Percentiles rank a stretch among this genome's conserved stretches.
Evolutionary conservation across 2,113 vertebrate genomes (phyloP).

Genomic region (Percopsis transmontana): DNA sequence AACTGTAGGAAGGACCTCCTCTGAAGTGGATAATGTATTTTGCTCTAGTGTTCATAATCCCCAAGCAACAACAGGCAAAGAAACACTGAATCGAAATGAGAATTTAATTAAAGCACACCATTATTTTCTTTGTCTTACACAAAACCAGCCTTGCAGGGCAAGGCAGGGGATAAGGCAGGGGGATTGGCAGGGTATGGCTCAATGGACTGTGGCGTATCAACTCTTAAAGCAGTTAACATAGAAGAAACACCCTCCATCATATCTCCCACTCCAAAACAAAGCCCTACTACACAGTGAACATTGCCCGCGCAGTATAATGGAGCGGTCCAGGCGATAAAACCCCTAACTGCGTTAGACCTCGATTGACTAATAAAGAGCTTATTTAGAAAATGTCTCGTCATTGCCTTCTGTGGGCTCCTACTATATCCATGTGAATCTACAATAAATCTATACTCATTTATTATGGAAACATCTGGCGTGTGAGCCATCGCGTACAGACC

Average conservation of each 20-base stretch:
- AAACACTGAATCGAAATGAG: not conserved
- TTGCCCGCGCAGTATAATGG: conserved; percentile 7
- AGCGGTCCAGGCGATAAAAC: conserved; percentile 23
- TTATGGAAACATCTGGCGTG: conserved; percentile 35
- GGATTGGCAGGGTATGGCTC: not conserved
- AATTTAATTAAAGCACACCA: not conserved
- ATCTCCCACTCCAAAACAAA: conserved; percentile 14
- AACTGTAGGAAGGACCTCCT: too few species aligned
- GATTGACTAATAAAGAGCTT: conserved; percentile 11
- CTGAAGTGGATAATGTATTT: too few species aligned
- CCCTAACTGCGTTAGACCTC: conserved; percentile 35
- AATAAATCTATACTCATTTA: conserved; percentile 23
- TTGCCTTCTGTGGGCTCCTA: conserved; percentile 3
- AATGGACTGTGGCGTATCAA: conserved; percentile 9
- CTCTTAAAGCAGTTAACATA: conserved; percentile 16
- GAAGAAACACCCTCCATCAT: not conserved
- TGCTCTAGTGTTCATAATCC: too few species aligned
- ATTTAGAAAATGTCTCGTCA: conserved; percentile 17
- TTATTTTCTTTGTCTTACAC: not conserved
- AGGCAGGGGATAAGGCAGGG: not conserved
- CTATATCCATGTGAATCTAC: conserved; percentile 23
- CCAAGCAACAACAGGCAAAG: not conserved
- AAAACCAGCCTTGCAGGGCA: not conserved
- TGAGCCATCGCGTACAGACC: conserved; percentile 6
- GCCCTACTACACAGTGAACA: not conserved